A percentile compares a stretch with the other conserved stretches of the same genome.
Conservation (phyloP, 1,140 invertebrate genomes). For the Chelonus insularis region DNA sequence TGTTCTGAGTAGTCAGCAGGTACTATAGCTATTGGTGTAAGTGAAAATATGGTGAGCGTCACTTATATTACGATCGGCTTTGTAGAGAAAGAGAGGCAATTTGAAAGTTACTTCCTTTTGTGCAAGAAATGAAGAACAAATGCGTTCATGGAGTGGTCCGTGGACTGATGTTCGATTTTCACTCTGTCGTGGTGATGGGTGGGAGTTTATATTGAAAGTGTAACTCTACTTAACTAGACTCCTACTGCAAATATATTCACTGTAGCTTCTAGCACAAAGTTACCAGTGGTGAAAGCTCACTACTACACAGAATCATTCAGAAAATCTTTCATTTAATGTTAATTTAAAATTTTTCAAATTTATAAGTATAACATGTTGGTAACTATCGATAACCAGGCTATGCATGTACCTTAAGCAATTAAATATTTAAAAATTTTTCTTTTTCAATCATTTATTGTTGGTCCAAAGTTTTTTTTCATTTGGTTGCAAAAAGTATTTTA, state of each 20-base stretch:
- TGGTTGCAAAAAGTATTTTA: too few relatives aligned
- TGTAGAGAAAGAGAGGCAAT: conserved; percentile 38
- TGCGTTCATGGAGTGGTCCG: neutral
- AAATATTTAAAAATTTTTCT: too few relatives aligned
- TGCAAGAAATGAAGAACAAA: neutral
- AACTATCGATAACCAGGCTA: too few relatives aligned
- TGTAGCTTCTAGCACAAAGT: neutral
- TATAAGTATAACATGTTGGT: too few relatives aligned
- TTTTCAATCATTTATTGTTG: too few relatives aligned
- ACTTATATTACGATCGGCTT: neutral
- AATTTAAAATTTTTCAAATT: neutral
- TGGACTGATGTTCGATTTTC: conserved; percentile 26
- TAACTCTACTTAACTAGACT: neutral
- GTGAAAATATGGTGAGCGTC: conserved; percentile 34
- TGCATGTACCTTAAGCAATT: too few relatives aligned
- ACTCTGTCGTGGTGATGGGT: conserved; percentile 25
- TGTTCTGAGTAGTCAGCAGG: conserved; percentile 7
- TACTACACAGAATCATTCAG: neutral
- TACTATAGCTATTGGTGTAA: neutral
- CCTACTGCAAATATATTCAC: too few relatives aligned
- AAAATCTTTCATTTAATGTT: neutral
- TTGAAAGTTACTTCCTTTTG: conserved; percentile 38
- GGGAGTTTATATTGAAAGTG: conserved; percentile 33
- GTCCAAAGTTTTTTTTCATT: too few relatives aligned
- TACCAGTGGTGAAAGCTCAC: neutral